Evolutionary conservation across 2,113 vertebrate species (phyloP), one percentile per base, ranked within the genome.

Genomic region (Scortum barcoo): DNA sequence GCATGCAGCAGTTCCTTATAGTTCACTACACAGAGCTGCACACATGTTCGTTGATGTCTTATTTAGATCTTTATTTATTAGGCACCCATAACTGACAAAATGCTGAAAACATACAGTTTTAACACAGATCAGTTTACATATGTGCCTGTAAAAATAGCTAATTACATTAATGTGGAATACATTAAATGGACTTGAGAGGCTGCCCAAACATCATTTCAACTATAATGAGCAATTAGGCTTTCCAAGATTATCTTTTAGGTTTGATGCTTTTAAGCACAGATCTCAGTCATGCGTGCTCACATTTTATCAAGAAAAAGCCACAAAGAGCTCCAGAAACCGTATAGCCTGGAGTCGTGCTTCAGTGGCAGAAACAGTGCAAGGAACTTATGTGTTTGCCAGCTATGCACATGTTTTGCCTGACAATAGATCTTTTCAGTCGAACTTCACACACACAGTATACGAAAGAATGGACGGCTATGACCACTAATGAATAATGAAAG

Each of bases 161-260:
- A 83, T 81, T 53, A 22, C 54, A 58, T 87, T 62, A 38, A 66
- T 58, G 38, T 56, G 26, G 36, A 68, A 26, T 70, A 12, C 38
- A 60, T 76, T 76, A 75, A 90, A 82, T 80, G 81, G 61, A 70
- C 76, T 81, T 81, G 26, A 78, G 82, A 71, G 56, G 33, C 65
- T 78, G 40, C 51, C 33, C 73, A 72, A 78, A 85, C 76, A 85
- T 79, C 19, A 76, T 84, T 86, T 87, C 36, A 72, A 61, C 50
- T 74, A 22, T 90, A 90, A 92, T 88, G 82, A 90, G 79, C 81
- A 86, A 89, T 88, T 81, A 73, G 69, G 67, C 71, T 67, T 78
- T 30, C 57, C 51, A 50, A 57, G 51, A 78, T 46, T 67, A 72
- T 80, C 30, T 46, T 61, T 70, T 30, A 28, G 78, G 44, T 46